Evolutionary conservation across 2,113 vertebrate species (phyloP).

Genomic region (Ochotona princeps): DNA sequence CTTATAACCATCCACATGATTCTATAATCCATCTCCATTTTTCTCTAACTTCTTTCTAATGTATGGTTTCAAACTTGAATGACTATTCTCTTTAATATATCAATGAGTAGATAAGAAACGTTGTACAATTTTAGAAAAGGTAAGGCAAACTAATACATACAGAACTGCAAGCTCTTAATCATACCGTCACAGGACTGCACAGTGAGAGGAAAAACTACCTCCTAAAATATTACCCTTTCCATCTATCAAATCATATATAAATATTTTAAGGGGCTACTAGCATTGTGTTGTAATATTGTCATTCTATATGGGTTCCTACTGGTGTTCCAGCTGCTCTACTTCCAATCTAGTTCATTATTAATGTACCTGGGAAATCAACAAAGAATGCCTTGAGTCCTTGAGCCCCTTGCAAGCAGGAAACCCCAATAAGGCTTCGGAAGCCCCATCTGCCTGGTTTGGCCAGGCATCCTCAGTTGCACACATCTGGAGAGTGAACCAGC

Average conservation of each 20-base stretch:
- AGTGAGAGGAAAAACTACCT: neutral
- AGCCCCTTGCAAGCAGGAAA: too few species aligned
- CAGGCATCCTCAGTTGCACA: too few species aligned
- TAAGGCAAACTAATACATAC: neutral
- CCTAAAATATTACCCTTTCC: neutral
- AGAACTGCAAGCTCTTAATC: neutral
- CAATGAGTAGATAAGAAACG: neutral
- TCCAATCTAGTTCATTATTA: too few species aligned
- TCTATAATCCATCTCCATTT: neutral
- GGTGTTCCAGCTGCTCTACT: too few species aligned
- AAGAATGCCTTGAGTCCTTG: too few species aligned
- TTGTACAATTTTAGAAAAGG: neutral
- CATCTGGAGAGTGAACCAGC: too few species aligned
- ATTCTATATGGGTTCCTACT: neutral
- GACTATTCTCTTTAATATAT: neutral
- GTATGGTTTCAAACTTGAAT: constrained; percentile 10
- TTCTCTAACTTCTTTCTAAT: neutral
- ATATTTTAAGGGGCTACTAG: neutral
- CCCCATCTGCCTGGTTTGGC: too few species aligned
- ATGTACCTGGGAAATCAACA: too few species aligned
- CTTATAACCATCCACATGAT: neutral
- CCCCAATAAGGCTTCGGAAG: too few species aligned
- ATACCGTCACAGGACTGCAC: neutral
- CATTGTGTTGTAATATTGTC: too few species aligned
- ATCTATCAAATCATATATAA: neutral